Evolutionary conservation across 2,888 invertebrate genomes (phyloP).

Genomic region (Myopa testacea): DNA sequence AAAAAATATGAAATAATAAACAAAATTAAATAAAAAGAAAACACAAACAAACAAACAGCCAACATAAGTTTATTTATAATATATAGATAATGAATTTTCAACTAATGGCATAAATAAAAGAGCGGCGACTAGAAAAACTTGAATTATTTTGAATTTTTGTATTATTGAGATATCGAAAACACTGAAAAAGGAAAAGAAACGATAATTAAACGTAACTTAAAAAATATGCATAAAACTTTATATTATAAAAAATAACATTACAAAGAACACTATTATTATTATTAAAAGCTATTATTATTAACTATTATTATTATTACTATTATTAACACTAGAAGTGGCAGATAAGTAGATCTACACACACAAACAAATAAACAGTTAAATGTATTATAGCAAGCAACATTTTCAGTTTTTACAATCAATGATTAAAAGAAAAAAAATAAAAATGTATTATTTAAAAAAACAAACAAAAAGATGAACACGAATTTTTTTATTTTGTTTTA

Average conservation of each 20-base stretch:
- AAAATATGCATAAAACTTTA: background rate
- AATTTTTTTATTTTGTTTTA: background rate
- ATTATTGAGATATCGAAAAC: background rate
- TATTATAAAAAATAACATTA: background rate
- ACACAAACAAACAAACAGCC: too few relatives aligned
- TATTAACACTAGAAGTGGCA: background rate
- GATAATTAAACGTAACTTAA: background rate
- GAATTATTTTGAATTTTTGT: background rate
- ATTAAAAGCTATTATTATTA: background rate
- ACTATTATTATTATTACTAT: background rate
- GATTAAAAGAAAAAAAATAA: background rate
- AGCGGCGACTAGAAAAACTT: background rate
- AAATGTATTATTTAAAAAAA: background rate
- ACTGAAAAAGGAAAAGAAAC: background rate
- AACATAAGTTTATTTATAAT: too few relatives aligned
- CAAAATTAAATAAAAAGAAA: too few relatives aligned
- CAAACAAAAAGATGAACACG: background rate
- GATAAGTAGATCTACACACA: background rate
- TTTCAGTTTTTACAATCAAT: background rate
- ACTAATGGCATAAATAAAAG: too few relatives aligned
- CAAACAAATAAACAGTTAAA: background rate
- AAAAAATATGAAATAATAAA: too few relatives aligned
- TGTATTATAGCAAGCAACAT: background rate
- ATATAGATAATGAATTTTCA: too few relatives aligned
- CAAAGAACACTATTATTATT: background rate